Percentiles rank a stretch among this genome's conserved stretches.
phyloP scores from a whole-genome alignment of 1,140 invertebrate genomes.

The Drosophila kanapiae region DNA sequence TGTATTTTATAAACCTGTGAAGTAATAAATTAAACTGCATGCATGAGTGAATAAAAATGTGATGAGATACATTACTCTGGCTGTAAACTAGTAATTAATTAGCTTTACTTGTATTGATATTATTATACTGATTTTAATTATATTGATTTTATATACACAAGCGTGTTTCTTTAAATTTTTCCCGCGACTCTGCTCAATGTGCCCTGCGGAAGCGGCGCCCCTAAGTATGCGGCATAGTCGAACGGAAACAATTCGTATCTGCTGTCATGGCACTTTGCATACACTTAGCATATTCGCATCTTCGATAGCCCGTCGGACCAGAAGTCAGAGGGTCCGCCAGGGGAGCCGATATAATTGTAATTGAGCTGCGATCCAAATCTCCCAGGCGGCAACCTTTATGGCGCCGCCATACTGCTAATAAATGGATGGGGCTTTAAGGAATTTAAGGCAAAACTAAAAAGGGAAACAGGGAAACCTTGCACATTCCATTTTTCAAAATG shows the following conservation, averaged over 20 bases:
- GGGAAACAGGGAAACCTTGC: not conserved
- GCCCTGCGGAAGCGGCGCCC: not conserved
- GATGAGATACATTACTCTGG: not conserved
- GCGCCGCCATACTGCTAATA: not conserved
- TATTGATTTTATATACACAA: too few species aligned
- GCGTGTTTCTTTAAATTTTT: not conserved
- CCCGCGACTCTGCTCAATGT: not conserved
- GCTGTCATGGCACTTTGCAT: conserved; percentile 49
- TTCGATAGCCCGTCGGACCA: not conserved
- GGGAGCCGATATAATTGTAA: conserved; percentile 23
- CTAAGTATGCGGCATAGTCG: conserved; percentile 7
- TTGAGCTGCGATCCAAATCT: conserved; percentile 4
- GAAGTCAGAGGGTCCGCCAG: not conserved
- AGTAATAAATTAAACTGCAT: not conserved
- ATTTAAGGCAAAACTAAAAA: not conserved
- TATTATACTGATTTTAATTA: too few species aligned
- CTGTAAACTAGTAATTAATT: too few species aligned
- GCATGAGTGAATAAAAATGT: not conserved
- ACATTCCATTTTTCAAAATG: not conserved
- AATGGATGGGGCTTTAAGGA: conserved; percentile 2
- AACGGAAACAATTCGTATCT: conserved; percentile 38
- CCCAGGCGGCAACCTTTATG: not conserved
- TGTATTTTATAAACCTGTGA: not conserved
- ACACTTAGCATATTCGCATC: conserved; percentile 43
- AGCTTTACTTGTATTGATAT: too few species aligned